These are phyloP conservation scores for Clinocottus analis DNA, from an alignment of 2,113 vertebrate genomes.

Conservation along the genomic window DNA sequence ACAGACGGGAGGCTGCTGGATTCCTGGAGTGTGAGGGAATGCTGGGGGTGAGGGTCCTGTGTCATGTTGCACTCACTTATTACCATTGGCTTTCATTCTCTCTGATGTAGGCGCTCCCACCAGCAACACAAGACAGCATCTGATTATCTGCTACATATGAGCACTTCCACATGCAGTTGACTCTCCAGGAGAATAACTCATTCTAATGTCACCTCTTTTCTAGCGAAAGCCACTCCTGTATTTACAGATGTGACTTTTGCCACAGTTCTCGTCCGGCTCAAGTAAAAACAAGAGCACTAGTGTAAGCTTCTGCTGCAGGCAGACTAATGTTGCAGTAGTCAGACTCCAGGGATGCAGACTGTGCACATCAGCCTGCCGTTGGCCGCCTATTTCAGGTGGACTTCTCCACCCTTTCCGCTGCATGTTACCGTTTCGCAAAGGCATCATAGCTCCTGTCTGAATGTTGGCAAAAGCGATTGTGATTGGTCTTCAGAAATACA, in stretches of 20 bases:
- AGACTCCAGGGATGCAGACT: neutral
- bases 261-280: neutral
- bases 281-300: neutral
- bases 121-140: slow-evolving; percentile 22
- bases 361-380: neutral
- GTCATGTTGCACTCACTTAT: slow-evolving; percentile 59
- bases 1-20: slow-evolving; percentile 49
- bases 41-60: slow-evolving; percentile 41
- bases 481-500: neutral
- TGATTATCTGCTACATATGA: slow-evolving; percentile 33
- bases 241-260: slow-evolving; percentile 19
- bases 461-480: neutral
- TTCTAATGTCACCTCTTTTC: neutral
- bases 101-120: slow-evolving; percentile 35
- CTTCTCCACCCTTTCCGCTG: neutral
- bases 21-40: slow-evolving; percentile 60
- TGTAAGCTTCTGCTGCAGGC: neutral
- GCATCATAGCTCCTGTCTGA: neutral
- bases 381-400: neutral
- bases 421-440: neutral
- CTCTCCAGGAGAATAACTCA: neutral
- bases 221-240: neutral
- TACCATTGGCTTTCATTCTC: slow-evolving; percentile 37
- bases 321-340: neutral
- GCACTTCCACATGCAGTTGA: neutral